These are phyloP conservation scores for Leptatherina wallacei DNA, from an alignment of 2,797 vertebrate species.

Conservation along the genomic window DNA sequence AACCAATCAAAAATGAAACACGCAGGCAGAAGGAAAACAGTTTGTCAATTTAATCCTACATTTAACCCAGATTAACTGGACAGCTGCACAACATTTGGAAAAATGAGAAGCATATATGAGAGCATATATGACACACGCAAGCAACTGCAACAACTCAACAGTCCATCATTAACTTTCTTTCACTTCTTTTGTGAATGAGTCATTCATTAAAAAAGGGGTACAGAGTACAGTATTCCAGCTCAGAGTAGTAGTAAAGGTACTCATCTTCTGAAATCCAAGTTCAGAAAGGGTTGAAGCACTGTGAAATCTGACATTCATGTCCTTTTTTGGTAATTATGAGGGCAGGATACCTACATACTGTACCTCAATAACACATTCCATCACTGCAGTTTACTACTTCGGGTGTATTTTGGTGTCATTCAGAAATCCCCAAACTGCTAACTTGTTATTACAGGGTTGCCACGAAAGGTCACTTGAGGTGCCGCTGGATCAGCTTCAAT, in stretches of 20 bases:
- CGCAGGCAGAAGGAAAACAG: slow-evolving; percentile 28
- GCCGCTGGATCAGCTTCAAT: slow-evolving; percentile 47
- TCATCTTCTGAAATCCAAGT: slow-evolving; percentile 12
- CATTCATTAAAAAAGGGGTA: slow-evolving; percentile 13
- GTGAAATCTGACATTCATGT: slow-evolving; percentile 52
- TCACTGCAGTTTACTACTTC: slow-evolving; percentile 62
- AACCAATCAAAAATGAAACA: slow-evolving; percentile 27
- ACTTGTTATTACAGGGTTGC: slow-evolving; percentile 53
- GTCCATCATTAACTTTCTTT: not conserved
- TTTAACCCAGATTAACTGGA: slow-evolving; percentile 55
- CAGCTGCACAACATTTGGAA: slow-evolving; percentile 28
- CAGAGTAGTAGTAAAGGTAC: not conserved
- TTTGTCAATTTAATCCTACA: slow-evolving; percentile 47
- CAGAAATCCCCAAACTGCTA: slow-evolving; percentile 38
- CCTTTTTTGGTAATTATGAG: slow-evolving; percentile 64
- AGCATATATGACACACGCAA: slow-evolving; percentile 10
- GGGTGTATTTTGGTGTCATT: slow-evolving; percentile 60
- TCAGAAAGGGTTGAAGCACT: slow-evolving; percentile 21
- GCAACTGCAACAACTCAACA: slow-evolving; percentile 6
- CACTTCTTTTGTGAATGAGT: slow-evolving; percentile 13
- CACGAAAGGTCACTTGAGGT: slow-evolving; percentile 62
- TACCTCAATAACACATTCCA: slow-evolving; percentile 68
- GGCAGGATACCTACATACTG: slow-evolving; percentile 53
- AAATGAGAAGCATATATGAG: slow-evolving; percentile 9
- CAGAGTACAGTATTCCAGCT: not conserved